These are phyloP conservation scores for Phania funesta DNA, from an alignment of 2,888 invertebrate species.

Conservation along the genomic window DNA sequence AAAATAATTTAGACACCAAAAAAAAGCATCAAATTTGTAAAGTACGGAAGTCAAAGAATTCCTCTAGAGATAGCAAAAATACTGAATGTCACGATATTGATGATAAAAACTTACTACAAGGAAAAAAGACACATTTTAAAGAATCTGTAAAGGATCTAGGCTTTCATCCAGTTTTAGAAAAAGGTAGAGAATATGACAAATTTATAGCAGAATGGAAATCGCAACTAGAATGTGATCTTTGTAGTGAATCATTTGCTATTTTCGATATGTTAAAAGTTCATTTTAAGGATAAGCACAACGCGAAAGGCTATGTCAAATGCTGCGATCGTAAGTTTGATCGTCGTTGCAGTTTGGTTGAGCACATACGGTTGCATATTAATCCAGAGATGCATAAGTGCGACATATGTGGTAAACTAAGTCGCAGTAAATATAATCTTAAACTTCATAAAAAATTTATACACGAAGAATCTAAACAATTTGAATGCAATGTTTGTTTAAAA, in stretches of 20 bases:
- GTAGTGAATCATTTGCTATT: conserved; percentile 30
- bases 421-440: conserved; percentile 59
- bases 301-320: conserved; percentile 66
- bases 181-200: conserved; percentile 61
- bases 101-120: neutral
- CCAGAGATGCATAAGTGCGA: conserved; percentile 69
- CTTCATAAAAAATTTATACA: conserved; percentile 66
- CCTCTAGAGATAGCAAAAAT: neutral
- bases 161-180: conserved; percentile 2
- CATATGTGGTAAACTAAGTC: conserved; percentile 62
- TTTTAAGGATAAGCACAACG: conserved; percentile 64
- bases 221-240: conserved; percentile 66
- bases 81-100: neutral
- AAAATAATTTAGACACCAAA: neutral
- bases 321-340: conserved; percentile 68
- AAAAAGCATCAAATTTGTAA: neutral
- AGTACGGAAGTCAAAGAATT: neutral
- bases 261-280: conserved; percentile 64
- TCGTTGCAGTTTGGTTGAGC: conserved; percentile 68
- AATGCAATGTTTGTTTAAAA: conserved; percentile 66
- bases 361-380: conserved; percentile 68
- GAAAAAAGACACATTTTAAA: neutral
- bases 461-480: conserved; percentile 29
- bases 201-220: conserved; percentile 67
- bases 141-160: neutral